Percentiles rank a stretch among this genome's conserved stretches.
phyloP scores from a whole-genome alignment of 2,113 vertebrate genomes.

The Stegostoma tigrinum region DNA sequence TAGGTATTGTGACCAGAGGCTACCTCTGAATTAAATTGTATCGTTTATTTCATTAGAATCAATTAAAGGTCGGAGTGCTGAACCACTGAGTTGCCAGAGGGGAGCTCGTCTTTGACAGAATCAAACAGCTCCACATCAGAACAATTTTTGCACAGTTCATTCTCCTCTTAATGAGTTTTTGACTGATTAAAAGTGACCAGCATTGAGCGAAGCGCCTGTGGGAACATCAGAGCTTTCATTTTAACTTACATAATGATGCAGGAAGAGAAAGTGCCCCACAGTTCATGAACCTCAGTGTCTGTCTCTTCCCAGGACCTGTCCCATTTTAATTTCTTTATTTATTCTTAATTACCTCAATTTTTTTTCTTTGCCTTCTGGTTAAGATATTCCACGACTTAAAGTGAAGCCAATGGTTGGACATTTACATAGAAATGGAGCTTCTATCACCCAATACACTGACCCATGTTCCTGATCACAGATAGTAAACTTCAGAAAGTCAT shows the following conservation, averaged over 20 bases:
- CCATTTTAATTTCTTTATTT: background rate
- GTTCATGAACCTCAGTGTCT: background rate
- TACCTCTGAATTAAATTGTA: background rate
- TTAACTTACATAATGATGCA: background rate
- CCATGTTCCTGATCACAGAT: background rate
- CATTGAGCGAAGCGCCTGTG: background rate
- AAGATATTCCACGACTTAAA: background rate
- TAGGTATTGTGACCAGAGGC: background rate
- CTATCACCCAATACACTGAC: background rate
- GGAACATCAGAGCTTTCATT: background rate
- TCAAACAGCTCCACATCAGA: background rate
- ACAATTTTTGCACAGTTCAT: background rate
- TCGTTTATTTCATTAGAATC: background rate
- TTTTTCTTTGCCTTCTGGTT: background rate
- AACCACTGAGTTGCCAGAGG: background rate
- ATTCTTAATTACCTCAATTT: background rate
- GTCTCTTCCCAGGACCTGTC: background rate
- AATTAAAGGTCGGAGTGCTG: background rate
- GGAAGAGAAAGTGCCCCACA: background rate
- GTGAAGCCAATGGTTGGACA: background rate
- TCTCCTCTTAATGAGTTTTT: background rate
- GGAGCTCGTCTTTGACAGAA: background rate
- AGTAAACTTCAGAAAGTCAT: too few relatives aligned
- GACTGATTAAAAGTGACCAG: slow-evolving; percentile 14
- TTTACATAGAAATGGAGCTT: background rate